Percentiles rank a stretch among this genome's conserved stretches.
Conservation (phyloP, 2,797 vertebrate genomes). For the Sus cebifrons region DNA sequence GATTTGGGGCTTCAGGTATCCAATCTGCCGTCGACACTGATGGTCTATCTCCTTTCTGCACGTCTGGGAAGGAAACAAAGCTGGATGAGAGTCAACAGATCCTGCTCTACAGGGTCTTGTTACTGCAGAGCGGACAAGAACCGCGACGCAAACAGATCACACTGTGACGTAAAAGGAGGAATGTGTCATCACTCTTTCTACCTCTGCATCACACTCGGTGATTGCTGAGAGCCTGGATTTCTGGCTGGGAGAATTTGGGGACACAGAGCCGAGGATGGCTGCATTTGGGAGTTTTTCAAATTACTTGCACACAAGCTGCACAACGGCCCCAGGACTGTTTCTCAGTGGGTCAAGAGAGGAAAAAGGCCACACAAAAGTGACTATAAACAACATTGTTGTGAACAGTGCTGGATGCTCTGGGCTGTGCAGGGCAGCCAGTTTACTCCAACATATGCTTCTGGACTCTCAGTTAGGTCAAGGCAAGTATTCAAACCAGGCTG, state of each 20-base stretch:
- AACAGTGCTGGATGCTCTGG: background rate
- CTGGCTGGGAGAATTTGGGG: background rate
- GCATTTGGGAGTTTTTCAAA: background rate
- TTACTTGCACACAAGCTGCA: background rate
- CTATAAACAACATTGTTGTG: accelerated
- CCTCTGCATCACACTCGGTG: background rate
- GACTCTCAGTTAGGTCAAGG: background rate
- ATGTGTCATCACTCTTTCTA: background rate
- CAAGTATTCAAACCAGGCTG: background rate
- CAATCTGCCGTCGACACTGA: background rate
- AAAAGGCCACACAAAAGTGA: background rate
- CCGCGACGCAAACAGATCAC: background rate
- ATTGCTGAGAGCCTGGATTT: background rate
- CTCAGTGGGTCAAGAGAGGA: background rate
- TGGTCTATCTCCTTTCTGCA: background rate
- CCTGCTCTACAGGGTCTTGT: background rate
- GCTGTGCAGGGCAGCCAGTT: background rate
- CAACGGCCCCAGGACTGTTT: background rate
- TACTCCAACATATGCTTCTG: accelerated
- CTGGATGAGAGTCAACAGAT: background rate
- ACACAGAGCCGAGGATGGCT: background rate
- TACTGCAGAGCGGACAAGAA: background rate
- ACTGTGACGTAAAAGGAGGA: background rate
- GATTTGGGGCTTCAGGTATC: background rate
- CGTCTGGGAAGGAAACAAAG: background rate